These are phyloP conservation scores for Centruroides sculpturatus DNA, from an alignment of 1,140 invertebrate species.

Conservation along the genomic window DNA sequence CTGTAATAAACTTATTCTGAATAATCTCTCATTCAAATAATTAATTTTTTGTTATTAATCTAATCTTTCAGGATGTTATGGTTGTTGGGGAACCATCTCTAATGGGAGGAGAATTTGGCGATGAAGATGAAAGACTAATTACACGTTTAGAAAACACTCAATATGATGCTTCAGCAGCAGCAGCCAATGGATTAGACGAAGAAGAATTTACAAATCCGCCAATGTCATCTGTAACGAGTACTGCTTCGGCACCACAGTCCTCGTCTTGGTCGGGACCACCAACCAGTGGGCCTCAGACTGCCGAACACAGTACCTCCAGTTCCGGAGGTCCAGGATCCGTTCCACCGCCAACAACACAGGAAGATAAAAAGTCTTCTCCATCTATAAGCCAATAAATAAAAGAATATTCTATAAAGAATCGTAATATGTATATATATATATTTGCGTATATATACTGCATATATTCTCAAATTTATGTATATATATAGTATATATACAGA, in stretches of 20 bases:
- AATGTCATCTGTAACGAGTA: slow-evolving; percentile 2
- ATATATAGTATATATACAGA: too few relatives aligned
- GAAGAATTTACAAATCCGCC: slow-evolving; percentile 16
- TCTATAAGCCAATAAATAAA: slow-evolving; percentile 11
- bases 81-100: too few relatives aligned
- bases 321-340: slow-evolving; percentile 7
- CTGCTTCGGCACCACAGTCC: slow-evolving; percentile 1
- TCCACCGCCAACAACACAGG: slow-evolving; percentile 8
- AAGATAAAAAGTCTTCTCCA: slow-evolving; percentile 15
- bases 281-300: slow-evolving; percentile 1
- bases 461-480: too few relatives aligned
- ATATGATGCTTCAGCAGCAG: slow-evolving; percentile 52
- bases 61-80: too few relatives aligned
- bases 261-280: slow-evolving; percentile 7
- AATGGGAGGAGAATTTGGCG: slow-evolving; percentile 50
- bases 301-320: too few relatives aligned
- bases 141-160: slow-evolving; percentile 94
- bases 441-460: too few relatives aligned
- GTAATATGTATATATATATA: too few relatives aligned
- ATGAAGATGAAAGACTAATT: slow-evolving; percentile 93
- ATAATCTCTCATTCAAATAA: too few relatives aligned
- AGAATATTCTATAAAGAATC: too few relatives aligned
- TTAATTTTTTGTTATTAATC: too few relatives aligned
- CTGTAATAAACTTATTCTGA: too few relatives aligned
- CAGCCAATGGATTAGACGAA: slow-evolving; percentile 17